phyloP scores from a whole-genome alignment of 2,113 vertebrate genomes.

The Cololabis saira region DNA sequence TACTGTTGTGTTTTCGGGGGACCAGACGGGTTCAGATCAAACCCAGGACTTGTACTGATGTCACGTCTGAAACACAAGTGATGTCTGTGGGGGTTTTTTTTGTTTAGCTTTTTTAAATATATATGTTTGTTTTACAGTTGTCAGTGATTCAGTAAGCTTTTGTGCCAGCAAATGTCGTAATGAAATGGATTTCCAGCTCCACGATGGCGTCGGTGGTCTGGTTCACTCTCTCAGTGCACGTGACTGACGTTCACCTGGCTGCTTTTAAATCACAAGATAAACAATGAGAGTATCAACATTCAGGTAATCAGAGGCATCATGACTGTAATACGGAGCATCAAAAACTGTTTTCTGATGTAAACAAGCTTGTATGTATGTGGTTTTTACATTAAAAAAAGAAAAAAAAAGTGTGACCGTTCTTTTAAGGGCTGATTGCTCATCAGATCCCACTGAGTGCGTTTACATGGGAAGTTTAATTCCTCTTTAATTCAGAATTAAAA shows the following conservation, averaged over 20 bases:
- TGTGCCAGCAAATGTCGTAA: constrained; percentile 25
- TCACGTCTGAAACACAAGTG: too few species aligned
- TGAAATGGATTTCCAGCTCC: constrained; percentile 11
- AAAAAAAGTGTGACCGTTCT: too few species aligned
- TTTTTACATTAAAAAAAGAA: too few species aligned
- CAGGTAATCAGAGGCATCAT: not conserved
- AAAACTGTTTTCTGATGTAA: too few species aligned
- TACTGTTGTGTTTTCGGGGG: constrained; percentile 11
- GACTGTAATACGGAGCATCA: not conserved
- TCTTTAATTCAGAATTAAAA: too few species aligned
- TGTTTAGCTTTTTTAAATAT: not conserved
- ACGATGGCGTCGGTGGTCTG: not conserved
- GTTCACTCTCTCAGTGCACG: constrained; percentile 29
- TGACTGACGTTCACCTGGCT: constrained; percentile 5
- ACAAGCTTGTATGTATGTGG: too few species aligned
- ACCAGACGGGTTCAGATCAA: not conserved
- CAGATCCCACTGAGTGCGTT: too few species aligned
- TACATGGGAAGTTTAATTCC: too few species aligned
- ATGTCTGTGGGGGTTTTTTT: too few species aligned
- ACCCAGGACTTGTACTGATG: too few species aligned
- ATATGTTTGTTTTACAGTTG: constrained; percentile 6
- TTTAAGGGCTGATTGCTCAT: too few species aligned
- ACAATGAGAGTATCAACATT: constrained; percentile 1
- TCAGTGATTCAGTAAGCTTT: constrained; percentile 45
- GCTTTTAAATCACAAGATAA: constrained; percentile 18